phyloP scores from a whole-genome alignment of 1,140 invertebrate species.

The Harlomillsia oculata region DNA sequence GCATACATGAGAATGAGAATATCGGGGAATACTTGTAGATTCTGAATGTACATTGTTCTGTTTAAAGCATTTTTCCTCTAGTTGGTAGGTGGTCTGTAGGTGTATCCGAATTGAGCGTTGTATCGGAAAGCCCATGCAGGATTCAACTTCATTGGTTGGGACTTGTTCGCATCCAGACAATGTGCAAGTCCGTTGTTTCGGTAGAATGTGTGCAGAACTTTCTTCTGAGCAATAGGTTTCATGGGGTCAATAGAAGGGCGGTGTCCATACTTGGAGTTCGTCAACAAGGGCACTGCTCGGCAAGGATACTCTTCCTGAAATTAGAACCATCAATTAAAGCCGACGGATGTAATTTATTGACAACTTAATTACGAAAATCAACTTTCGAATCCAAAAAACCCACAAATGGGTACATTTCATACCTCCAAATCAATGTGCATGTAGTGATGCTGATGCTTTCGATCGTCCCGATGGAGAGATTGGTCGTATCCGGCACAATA shows the following conservation, averaged over 20 bases:
- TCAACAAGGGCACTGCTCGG: conserved; percentile 24
- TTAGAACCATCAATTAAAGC: not conserved
- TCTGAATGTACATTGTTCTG: too few species aligned
- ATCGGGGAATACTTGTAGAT: too few species aligned
- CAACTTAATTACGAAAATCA: too few species aligned
- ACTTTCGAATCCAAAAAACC: not conserved
- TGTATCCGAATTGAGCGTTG: conserved; percentile 31
- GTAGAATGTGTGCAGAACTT: conserved; percentile 15
- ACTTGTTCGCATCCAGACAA: conserved; percentile 29
- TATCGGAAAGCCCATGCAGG: conserved; percentile 18
- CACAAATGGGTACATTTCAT: not conserved
- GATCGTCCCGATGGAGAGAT: conserved; percentile 19
- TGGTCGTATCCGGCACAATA: conserved; percentile 33
- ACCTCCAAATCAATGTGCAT: conserved; percentile 32
- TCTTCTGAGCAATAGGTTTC: not conserved
- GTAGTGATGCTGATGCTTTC: conserved; percentile 30
- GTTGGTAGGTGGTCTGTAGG: conserved; percentile 25
- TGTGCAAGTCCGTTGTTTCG: conserved; percentile 15
- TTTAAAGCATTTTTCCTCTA: too few species aligned
- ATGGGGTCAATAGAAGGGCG: conserved; percentile 26
- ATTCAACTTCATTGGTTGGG: conserved; percentile 22
- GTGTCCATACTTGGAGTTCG: conserved; percentile 31
- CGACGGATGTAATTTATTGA: too few species aligned
- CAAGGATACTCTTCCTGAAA: conserved; percentile 34
- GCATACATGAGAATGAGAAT: too few species aligned